Base-by-base conservation (phyloP, 1,140 invertebrate genomes). In the Drosophila ambigua region DNA sequence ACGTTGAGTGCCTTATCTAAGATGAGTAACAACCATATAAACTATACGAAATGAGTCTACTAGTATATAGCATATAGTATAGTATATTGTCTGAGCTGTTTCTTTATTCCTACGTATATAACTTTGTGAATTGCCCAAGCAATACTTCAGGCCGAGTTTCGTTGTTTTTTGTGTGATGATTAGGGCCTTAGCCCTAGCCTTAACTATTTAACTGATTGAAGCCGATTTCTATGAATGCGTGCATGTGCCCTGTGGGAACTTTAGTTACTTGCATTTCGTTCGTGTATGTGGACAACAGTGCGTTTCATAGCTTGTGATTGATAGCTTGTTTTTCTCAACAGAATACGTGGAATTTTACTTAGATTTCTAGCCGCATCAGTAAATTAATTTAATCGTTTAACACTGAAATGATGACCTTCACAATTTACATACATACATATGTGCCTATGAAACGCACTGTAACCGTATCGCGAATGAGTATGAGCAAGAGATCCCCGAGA, bases 401-500 rank as follows among this genome's bases (percentile, higher is more conserved):
- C 35, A 13, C 26, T 43, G 24, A 39, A 16, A n/a, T 7, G 15
- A 16, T 2, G 66, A 71, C 65, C 66, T 57, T 63, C 50, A 24
- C 28, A 26, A 20, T 16, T 0, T 20, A 20, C 20, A 20, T 20
- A 20, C 20, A 20, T 20, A 20, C 20, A 20, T 20, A 48, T 9
- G 69, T 58, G 65, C 51, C 50, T 69, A 58, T 71, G 67, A 50
- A 71, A 69, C 67, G 64, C 67, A 69, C 52, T 39, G 67, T 69
- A 24, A 26, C 51, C 65, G 20, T 50, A 50, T 44, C 51, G 67
- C 51, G 68, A 68, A 49, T 31, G 63, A 69, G 26, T 9, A 31
- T 57, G 35, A 39, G 35, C 1, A 39, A 39, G 26, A 39, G 35
- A 39, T 39, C 35, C 45, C 43, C 31, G 39, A 31, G 45, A 53